Evolutionary conservation across 2,888 invertebrate genomes (phyloP), one percentile per base, ranked within the genome.

Genomic region (Cheiracanthium punctorium): DNA sequence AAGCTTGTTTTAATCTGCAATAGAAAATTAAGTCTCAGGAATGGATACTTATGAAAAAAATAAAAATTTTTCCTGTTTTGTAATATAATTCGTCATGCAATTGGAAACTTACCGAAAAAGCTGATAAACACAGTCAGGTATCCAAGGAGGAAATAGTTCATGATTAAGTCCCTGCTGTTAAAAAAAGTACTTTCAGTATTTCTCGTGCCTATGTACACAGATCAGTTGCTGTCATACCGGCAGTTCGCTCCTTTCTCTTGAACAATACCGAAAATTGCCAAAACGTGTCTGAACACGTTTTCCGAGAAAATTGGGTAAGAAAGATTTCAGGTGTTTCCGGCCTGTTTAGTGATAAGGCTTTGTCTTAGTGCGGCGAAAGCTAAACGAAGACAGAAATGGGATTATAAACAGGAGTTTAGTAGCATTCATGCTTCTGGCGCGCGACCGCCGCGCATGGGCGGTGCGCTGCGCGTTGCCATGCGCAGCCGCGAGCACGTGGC

Each of bases 371-470:
- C 69, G 72, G 73, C 77, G 67, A 41, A 65, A 48, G 20, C 70
- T 73, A 70, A 79, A 79, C 73, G 84, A 74, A 79, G 84, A 79
- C 48, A 69, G 80, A 80, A 86, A 86, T 86, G 80, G 75, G 80
- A 86, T 86, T 86, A 86, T 86, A 80, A 86, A 80, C 85, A 65
- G 75, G 65, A 58, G 80, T 80, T 86, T 86, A 86, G 75, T 70
- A 41, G 80, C 85, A 86, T 86, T 86, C 85, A 86, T 80, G 85
- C 75, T 71, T 80, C 80, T 80, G 80, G 80, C 85, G 85, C 85
- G 84, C 84, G 79, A 65, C 74, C 69, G 48, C 70, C 33, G 64
- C 67, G 84, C 84, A 74, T 79, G 84, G 72, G 72, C 70, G 30
- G 41, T 32, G 30, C 58, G n/a, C 2, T 8, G n/a, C 20, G 2